Evolutionary conservation across 2,888 invertebrate genomes (phyloP), one percentile per base, ranked within the genome.

Genomic region (Hydrotaea diabolus): DNA sequence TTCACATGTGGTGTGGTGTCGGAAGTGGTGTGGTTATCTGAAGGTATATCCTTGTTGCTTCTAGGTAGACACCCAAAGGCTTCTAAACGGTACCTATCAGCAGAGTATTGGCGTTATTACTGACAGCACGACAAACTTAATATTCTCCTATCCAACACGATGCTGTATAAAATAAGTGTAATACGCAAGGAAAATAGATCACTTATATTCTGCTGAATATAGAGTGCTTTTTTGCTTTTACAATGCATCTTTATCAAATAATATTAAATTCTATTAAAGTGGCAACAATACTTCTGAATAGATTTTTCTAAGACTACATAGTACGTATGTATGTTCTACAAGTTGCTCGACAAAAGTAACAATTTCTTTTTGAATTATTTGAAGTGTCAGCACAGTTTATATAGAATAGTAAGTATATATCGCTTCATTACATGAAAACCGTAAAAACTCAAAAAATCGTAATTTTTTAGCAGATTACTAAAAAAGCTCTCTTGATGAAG

Each of bases 221-320:
- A 4, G 49, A 49, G 49, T 49, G 49, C 49, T 15, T n/a, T 7
- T 49, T 49, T 49, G 2, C n/a, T 2, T 49, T 13, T n/a, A 49
- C n/a, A 49, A n/a, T 13, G n/a, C 15, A 2, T 2, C 15, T 49
- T 49, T 49, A 49, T 49, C 49, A 49, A 49, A 49, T 49, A n/a
- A n/a, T 49, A 49, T 49, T 49, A 49, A 49, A 49, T n/a, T 49
- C 49, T 49, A 49, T n/a, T 49, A 15, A 49, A 49, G 49, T 49
- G 49, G 49, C 49, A n/a, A 49, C 49, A 49, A 49, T n/a, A 49
- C 15, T 49, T 2, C 15, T 49, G 13, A n/a, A 49, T n/a, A 49
- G 49, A 49, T 49, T 49, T 49, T 49, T 1, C 49, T n/a, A n/a
- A 49, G n/a, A 49, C 49, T 49, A 49, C 49, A 49, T 39, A 31